phyloP scores from a whole-genome alignment of 2,888 invertebrate species.

The Crioceris asparagi region DNA sequence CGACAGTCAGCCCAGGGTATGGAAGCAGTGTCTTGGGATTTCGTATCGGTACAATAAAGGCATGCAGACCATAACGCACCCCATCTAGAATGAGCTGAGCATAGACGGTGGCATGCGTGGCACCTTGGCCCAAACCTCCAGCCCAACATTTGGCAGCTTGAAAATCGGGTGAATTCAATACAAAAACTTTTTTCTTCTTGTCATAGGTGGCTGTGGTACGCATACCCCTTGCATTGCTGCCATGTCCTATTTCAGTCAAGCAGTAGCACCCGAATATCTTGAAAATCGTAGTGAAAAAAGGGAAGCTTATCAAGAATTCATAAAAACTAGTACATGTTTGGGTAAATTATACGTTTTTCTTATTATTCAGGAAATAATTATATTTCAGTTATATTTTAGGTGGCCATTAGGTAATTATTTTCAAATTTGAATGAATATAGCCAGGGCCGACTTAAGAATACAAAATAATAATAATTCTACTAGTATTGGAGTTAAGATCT shows the following conservation, averaged over 20 bases:
- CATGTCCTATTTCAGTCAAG: conserved; percentile 83
- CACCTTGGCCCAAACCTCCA: conserved; percentile 66
- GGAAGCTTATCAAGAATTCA: no score
- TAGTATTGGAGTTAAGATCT: no score
- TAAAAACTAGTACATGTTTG: no score
- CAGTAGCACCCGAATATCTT: conserved; percentile 66
- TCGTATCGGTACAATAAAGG: conserved; percentile 79
- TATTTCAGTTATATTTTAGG: no score
- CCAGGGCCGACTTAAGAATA: no score
- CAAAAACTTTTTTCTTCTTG: conserved; percentile 55
- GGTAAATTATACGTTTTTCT: no score
- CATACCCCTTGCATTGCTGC: conserved; percentile 83
- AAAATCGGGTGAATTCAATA: conserved; percentile 65
- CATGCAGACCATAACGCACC: conserved; percentile 72
- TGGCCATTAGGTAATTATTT: no score
- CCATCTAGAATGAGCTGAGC: conserved; percentile 77
- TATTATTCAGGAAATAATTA: background rate
- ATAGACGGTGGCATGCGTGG: conserved; percentile 80
- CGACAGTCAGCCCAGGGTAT: conserved; percentile 70
- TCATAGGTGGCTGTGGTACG: conserved; percentile 76
- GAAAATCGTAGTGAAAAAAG: no score
- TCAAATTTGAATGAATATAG: no score
- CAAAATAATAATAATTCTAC: no score
- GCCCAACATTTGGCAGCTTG: conserved; percentile 80
- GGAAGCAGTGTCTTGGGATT: conserved; percentile 61